Percentiles rank a stretch among this genome's conserved stretches.
These are phyloP conservation scores for Tylochromis polylepis DNA, from an alignment of 2,113 vertebrate species.

Conservation along the genomic window DNA sequence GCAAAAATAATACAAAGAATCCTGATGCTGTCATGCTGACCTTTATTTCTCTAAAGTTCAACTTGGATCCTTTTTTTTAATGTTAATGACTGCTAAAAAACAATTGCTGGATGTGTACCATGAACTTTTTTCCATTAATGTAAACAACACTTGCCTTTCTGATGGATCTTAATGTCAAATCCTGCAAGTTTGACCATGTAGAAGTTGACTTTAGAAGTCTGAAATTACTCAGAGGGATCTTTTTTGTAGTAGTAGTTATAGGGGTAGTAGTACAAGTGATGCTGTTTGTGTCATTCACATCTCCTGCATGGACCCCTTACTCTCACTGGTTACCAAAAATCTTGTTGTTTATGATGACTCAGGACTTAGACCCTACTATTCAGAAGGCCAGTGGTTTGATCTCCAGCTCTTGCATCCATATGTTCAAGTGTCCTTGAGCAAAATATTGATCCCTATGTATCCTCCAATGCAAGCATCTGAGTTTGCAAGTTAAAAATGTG, in stretches of 20 bases:
- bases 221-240: background rate
- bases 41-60: background rate
- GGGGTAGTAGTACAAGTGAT: background rate
- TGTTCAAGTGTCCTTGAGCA: background rate
- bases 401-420: background rate
- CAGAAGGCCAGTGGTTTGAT: background rate
- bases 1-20: background rate
- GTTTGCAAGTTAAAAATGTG: background rate
- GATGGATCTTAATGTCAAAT: background rate
- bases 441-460: background rate
- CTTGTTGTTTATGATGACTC: background rate
- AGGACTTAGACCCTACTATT: background rate
- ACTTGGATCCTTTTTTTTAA: background rate
- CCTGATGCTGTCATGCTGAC: background rate
- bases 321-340: background rate
- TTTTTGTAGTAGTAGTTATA: background rate
- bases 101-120: background rate
- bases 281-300: background rate
- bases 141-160: background rate
- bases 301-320: background rate
- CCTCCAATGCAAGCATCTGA: background rate
- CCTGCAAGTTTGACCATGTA: background rate
- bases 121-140: background rate
- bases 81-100: background rate
- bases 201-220: background rate